Evolutionary conservation across 1,140 invertebrate species (phyloP), one percentile per base, ranked within the genome.

Genomic region (Aphelinus atriplicis): DNA sequence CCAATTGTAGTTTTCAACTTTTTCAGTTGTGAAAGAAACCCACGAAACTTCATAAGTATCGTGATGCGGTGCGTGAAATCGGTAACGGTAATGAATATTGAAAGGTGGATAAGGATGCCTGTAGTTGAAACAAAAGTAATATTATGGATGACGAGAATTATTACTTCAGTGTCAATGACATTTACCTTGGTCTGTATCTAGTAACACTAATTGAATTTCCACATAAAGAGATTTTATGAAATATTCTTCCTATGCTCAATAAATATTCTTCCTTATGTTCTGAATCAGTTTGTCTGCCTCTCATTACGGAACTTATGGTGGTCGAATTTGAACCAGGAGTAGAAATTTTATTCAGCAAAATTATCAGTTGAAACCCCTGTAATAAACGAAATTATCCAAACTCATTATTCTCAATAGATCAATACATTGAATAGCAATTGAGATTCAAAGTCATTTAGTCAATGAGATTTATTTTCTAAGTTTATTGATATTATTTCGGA

Each of bases 1-100:
- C 97, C 97, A 99, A 86, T 98, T 98, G 82, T 96, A 98, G 82
- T 95, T 97, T 88, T 99, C 97, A 45, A 98, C 87, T 82, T 97
- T 96, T 86, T 98, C 96, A 1, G 96, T 97, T 7, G 93, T 94
- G 85, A 99, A 98, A 56, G 96, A 94, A 0, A 96, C 96, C 90
- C 94, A 96, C 0, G 97, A 98, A n/a, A 97, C 92, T 85, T 97
- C 95, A 84, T 98, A 99, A 1, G 93, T 96, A 75, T 95, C 92
- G 82, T 97, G 96, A 86, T 98, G 94, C 0, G 97, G 97, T 2
- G 95, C 95, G 88, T 97, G 94, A 87, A 98, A 98, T 65, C 95
- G 92, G 86, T 97, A 97, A 5, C 93, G 90, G 85, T 97, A 97
- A 83, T 96, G 93, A 78, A 96, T 94, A 84, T 96, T 95, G 81